Conservation (phyloP, 2,797 vertebrate species). For the Cossypha polioptera region DNA sequence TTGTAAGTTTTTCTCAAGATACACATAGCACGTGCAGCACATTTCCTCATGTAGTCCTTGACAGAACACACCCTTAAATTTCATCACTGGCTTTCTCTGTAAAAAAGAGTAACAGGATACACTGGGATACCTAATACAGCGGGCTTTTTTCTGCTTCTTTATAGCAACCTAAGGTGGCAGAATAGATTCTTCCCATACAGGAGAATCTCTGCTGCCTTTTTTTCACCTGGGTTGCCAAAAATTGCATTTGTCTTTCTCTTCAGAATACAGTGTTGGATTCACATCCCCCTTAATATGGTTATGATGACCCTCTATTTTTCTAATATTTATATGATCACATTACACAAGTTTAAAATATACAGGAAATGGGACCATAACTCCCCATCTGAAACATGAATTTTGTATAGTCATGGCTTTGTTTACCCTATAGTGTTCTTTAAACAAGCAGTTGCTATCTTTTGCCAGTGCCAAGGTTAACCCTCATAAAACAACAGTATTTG, state of each 20-base stretch:
- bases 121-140: background rate
- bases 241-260: background rate
- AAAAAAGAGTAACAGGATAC: background rate
- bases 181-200: background rate
- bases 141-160: background rate
- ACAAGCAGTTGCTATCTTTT: background rate
- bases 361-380: background rate
- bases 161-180: background rate
- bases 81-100: background rate
- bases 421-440: background rate
- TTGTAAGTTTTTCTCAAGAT: background rate
- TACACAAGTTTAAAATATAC: background rate
- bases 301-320: background rate
- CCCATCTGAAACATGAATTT: background rate
- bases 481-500: background rate
- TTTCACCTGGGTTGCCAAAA: background rate
- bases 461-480: background rate
- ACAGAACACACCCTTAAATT: background rate
- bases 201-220: background rate
- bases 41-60: background rate
- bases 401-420: background rate
- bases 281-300: background rate
- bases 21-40: background rate
- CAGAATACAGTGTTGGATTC: background rate
- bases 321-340: background rate